Percentiles rank a stretch among this genome's conserved stretches.
These are phyloP conservation scores for Maniola hyperantus DNA, from an alignment of 2,888 invertebrate species.

Conservation along the genomic window DNA sequence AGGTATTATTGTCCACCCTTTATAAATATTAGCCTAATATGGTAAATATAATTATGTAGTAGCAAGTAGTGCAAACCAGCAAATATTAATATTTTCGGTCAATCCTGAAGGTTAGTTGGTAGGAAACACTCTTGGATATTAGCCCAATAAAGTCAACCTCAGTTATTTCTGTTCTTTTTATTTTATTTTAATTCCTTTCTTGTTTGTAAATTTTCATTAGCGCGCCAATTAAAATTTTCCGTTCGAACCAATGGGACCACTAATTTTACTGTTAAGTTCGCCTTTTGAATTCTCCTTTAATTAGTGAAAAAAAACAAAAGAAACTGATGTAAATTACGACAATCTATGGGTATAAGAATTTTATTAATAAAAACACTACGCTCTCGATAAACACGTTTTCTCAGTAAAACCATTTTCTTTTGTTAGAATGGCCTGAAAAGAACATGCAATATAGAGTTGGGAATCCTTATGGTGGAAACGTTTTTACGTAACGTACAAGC, in stretches of 20 bases:
- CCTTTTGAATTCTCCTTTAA: neutral
- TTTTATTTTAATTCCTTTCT: neutral
- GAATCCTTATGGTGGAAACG: slow-evolving; percentile 18
- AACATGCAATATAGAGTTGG: neutral
- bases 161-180: neutral
- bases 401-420: slow-evolving; percentile 10
- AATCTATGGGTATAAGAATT: neutral
- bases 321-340: neutral
- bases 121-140: neutral
- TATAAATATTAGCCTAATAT: too few relatives aligned
- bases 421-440: slow-evolving; percentile 1
- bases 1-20: too few relatives aligned
- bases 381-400: neutral
- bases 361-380: neutral
- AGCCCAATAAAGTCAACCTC: neutral
- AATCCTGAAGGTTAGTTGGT: neutral
- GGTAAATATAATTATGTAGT: too few relatives aligned
- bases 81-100: too few relatives aligned
- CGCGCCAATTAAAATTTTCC: neutral
- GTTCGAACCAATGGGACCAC: neutral
- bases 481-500: neutral
- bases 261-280: neutral
- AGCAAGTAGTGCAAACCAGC: too few relatives aligned
- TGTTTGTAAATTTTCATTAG: neutral
- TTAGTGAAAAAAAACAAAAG: neutral